These are phyloP conservation scores for Eupithecia abbreviata DNA, from an alignment of 2,888 invertebrate genomes.

Conservation along the genomic window DNA sequence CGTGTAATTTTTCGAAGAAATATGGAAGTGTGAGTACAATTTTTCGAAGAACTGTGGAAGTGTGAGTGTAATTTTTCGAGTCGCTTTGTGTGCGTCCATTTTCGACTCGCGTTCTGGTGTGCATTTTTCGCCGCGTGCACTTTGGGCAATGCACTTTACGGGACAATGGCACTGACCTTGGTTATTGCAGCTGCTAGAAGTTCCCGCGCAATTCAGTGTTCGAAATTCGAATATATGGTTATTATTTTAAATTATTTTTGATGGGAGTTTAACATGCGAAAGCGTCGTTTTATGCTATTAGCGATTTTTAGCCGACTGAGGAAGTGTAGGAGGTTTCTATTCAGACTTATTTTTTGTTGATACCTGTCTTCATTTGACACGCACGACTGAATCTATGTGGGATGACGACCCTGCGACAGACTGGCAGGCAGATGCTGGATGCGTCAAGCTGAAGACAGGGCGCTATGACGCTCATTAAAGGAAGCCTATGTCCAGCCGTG, in stretches of 20 bases:
- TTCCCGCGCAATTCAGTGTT: constrained; percentile 39
- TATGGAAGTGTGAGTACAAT: constrained; percentile 5
- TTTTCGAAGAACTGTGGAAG: constrained; percentile 12
- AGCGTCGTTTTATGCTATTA: constrained; percentile 13
- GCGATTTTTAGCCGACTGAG: neutral
- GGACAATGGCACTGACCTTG: constrained; percentile 80
- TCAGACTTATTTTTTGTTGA: neutral
- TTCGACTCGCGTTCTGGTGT: constrained; percentile 48
- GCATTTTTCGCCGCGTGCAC: constrained; percentile 67
- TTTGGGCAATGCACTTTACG: constrained; percentile 80
- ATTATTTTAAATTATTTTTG: constrained; percentile 26
- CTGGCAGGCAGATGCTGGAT: no score
- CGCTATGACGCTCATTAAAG: no score
- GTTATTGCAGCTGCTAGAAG: constrained; percentile 72
- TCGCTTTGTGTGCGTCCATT: constrained; percentile 43
- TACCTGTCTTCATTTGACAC: neutral
- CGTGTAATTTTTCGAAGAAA: constrained; percentile 16
- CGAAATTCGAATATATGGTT: constrained; percentile 38
- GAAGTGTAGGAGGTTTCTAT: neutral
- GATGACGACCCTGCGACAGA: no score
- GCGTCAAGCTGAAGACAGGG: no score
- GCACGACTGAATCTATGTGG: neutral
- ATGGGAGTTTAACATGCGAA: constrained; percentile 12
- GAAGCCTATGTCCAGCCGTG: no score
- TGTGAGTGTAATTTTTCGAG: constrained; percentile 23